Percentiles rank a stretch among this genome's conserved stretches.
Evolutionary conservation across 2,797 vertebrate species (phyloP).

Genomic region (Pogonophryne albipinna): DNA sequence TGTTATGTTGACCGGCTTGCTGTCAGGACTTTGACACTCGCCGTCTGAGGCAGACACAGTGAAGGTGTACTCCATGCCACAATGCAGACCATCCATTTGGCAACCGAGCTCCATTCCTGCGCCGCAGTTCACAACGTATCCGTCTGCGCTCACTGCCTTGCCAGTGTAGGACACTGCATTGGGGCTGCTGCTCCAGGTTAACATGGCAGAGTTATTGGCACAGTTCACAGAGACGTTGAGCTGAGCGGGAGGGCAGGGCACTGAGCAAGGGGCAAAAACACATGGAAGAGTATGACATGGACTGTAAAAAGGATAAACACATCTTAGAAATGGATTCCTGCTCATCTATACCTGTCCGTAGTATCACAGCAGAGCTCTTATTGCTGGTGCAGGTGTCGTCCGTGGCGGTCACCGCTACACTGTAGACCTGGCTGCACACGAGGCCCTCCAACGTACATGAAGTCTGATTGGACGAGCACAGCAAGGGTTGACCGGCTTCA

Average conservation of each 20-base stretch:
- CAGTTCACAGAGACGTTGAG: slow-evolving; percentile 72
- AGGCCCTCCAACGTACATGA: slow-evolving; percentile 73
- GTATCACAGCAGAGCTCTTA: slow-evolving; percentile 51
- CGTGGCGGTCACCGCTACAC: slow-evolving; percentile 70
- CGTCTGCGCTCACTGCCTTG: slow-evolving; percentile 66
- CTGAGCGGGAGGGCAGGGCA: slow-evolving; percentile 80
- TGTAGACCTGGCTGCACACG: slow-evolving; percentile 81
- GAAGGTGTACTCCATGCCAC: slow-evolving; percentile 80
- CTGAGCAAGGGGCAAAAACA: slow-evolving; percentile 63
- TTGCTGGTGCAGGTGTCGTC: slow-evolving; percentile 74
- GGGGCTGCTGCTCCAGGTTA: slow-evolving; percentile 77
- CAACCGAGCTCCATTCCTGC: slow-evolving; percentile 50
- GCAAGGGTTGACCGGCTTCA: slow-evolving; percentile 30
- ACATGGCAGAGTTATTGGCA: slow-evolving; percentile 56
- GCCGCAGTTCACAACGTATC: slow-evolving; percentile 70
- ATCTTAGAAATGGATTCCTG: background rate
- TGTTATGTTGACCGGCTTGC: slow-evolving; percentile 49
- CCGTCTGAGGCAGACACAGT: slow-evolving; percentile 78
- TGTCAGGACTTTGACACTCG: slow-evolving; percentile 75
- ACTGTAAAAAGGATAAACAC: background rate
- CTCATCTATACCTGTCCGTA: slow-evolving; percentile 71
- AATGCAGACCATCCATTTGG: slow-evolving; percentile 71
- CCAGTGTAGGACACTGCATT: slow-evolving; percentile 78
- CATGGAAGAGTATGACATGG: background rate
- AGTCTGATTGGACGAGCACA: slow-evolving; percentile 70